Evolutionary conservation across 2,797 vertebrate genomes (phyloP), one percentile per base, ranked within the genome.

Genomic region (Mus spretus): DNA sequence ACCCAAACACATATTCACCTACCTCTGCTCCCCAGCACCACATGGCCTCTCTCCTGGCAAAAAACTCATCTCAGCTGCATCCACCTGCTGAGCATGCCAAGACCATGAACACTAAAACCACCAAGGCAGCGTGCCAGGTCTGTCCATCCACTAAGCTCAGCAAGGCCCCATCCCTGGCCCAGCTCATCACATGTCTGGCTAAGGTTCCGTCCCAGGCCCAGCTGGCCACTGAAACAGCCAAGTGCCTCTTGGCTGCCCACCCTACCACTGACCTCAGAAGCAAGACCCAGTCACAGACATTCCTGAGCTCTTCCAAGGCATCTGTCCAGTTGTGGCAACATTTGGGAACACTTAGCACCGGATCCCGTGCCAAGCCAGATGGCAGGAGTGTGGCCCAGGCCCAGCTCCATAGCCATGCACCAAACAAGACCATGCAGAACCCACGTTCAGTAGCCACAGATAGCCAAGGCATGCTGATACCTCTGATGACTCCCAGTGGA

Each of bases 281-380:
- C 57, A 97, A 97, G 95, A 57, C 86, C 4, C 89, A 84, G 47
- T 95, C 83, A 0, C 96, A 94, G 72, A 78, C 90, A 0, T 50
- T 94, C 15, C 93, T 95, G 65, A 37, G 70, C 0, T 34, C 74
- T 17, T 24, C 90, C 87, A 95, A 86, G 93, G 19, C 26, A 0
- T 31, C 91, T 13, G 15, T 57, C 14, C 93, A 77, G 34, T 14
- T 94, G 59, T 63, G 83, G 91, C 93, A 77, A 50, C 82, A 77
- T 1, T 0, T 17, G 0, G 13, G 87, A 11, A 13, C 61, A 7
- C 26, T 84, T 0, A 57, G 81, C 12, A 0, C 82, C 20, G 59
- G 40, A 19, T 12, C 87, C 47, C n/a, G 0, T 19, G 40, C n/a
- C 72, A 94, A 81, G 67, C 31, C 22, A 1, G 96, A 95, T 1